phyloP scores from a whole-genome alignment of 2,888 invertebrate genomes.

The Epistrophe grossulariae region DNA sequence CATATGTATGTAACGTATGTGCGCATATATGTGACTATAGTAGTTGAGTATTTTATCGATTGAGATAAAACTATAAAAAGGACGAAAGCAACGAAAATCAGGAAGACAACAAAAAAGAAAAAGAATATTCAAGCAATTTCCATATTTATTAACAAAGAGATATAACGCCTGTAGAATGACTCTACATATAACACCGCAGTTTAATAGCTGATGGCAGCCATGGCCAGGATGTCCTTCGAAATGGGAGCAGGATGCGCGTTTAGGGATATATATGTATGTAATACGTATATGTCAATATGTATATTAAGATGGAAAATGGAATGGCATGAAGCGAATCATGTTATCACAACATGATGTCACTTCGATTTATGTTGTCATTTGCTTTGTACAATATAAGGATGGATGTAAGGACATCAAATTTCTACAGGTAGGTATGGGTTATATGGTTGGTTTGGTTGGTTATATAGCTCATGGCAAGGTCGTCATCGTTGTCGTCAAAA shows the following conservation, averaged over 20 bases:
- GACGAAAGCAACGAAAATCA: not conserved
- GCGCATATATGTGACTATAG: slow-evolving; percentile 10
- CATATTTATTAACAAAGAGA: slow-evolving; percentile 72
- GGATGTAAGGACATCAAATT: slow-evolving; percentile 20
- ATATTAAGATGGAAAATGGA: not conserved
- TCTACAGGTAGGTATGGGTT: slow-evolving; percentile 29
- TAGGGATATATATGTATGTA: slow-evolving; percentile 12
- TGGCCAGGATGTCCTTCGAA: slow-evolving; percentile 20
- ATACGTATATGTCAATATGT: not conserved
- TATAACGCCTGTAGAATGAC: slow-evolving; percentile 61
- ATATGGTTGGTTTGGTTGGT: not conserved
- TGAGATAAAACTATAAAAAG: slow-evolving; percentile 41
- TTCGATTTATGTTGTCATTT: slow-evolving; percentile 60
- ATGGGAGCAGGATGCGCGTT: slow-evolving; percentile 20
- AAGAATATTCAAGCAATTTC: slow-evolving; percentile 62
- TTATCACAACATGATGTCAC: slow-evolving; percentile 71
- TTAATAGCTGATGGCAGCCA: slow-evolving; percentile 38
- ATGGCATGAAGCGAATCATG: slow-evolving; percentile 46
- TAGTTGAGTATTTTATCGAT: slow-evolving; percentile 7
- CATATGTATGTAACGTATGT: not conserved
- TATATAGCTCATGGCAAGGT: slow-evolving; percentile 20
- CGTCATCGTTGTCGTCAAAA: slow-evolving; percentile 2
- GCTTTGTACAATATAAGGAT: slow-evolving; percentile 13
- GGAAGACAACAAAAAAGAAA: not conserved
- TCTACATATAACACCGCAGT: slow-evolving; percentile 35